Conservation (phyloP, 2,888 invertebrate species). For the Pammene fasciana region DNA sequence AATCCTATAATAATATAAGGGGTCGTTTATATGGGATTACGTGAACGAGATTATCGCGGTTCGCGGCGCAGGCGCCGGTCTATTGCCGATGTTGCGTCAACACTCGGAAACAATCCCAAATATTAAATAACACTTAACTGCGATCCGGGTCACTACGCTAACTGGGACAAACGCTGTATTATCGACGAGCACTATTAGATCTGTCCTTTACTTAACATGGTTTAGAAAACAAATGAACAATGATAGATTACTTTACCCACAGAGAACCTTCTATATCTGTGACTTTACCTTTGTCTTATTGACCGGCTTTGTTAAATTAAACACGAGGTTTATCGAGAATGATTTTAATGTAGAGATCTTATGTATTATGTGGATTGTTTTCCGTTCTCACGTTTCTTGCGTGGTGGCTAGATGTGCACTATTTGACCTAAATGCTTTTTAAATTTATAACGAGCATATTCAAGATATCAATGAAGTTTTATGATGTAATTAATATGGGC, state of each 20-base stretch:
- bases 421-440: too few relatives aligned
- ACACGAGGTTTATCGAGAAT: neutral
- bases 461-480: too few relatives aligned
- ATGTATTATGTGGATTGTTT: neutral
- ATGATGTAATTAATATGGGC: too few relatives aligned
- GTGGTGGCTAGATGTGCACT: too few relatives aligned
- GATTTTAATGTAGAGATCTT: neutral
- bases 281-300: constrained; percentile 18
- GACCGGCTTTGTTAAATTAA: constrained; percentile 3
- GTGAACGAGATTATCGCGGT: constrained; percentile 22
- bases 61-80: constrained; percentile 26
- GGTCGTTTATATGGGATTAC: constrained; percentile 21
- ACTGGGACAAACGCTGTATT: constrained; percentile 14
- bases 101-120: constrained; percentile 36
- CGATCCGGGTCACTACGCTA: constrained; percentile 21
- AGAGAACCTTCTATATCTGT: too few relatives aligned
- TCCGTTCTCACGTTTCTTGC: too few relatives aligned
- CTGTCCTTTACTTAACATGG: constrained; percentile 28
- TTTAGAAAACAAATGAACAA: constrained; percentile 21
- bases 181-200: neutral
- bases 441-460: too few relatives aligned
- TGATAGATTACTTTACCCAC: constrained; percentile 4
- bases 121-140: constrained; percentile 40
- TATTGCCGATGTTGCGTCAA: constrained; percentile 30
- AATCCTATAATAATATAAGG: neutral